A percentile compares a stretch with the other conserved stretches of the same genome.
Conservation (phyloP, 2,113 vertebrate genomes). For the Pardalotus punctatus region DNA sequence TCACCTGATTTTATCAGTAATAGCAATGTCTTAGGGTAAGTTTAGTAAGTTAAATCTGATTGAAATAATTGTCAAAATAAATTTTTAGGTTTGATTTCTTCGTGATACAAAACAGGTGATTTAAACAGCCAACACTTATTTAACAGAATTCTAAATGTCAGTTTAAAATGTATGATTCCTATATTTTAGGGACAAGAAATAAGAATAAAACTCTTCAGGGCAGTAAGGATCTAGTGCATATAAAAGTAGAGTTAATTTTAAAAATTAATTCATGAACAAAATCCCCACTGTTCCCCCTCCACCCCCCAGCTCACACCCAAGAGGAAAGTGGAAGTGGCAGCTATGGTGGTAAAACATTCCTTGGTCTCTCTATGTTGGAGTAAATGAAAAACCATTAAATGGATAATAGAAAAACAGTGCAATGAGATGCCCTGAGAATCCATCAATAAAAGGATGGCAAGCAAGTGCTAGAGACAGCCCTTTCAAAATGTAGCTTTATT, state of each 20-base stretch:
- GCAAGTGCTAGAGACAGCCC: conserved; percentile 57
- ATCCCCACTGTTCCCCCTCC: neutral
- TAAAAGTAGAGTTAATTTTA: neutral
- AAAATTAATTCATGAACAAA: neutral
- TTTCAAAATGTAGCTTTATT: conserved; percentile 56
- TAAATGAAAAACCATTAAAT: conserved; percentile 68
- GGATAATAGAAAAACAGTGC: conserved; percentile 61
- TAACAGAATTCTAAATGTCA: neutral
- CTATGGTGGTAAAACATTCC: conserved; percentile 19
- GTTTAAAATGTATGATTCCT: neutral
- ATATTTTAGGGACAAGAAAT: neutral
- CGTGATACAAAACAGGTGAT: neutral
- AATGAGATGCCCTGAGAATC: conserved; percentile 56
- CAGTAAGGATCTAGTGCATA: neutral
- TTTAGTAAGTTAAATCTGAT: neutral
- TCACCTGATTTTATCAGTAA: neutral
- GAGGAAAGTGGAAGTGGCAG: neutral
- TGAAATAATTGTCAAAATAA: neutral
- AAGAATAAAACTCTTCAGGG: neutral
- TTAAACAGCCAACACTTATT: neutral
- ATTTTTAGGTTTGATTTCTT: neutral
- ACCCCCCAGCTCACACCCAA: neutral
- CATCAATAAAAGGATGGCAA: conserved; percentile 64
- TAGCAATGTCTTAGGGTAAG: neutral
- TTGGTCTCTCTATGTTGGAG: conserved; percentile 9